phyloP scores from a whole-genome alignment of 2,888 invertebrate genomes.

The Parnassius mnemosyne region DNA sequence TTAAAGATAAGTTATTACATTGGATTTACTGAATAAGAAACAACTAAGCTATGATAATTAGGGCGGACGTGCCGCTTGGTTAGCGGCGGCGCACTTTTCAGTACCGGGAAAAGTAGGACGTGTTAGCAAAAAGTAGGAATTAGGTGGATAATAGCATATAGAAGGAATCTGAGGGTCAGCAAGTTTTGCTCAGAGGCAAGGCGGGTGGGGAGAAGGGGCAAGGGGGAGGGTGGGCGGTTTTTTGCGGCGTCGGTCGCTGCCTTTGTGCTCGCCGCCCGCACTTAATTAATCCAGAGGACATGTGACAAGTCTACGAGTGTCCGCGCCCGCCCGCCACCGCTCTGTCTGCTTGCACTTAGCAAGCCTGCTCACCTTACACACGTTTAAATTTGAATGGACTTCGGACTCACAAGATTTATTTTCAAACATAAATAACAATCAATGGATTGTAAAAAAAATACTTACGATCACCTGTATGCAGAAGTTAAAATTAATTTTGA shows the following conservation, averaged over 20 bases:
- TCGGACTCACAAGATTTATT: too few relatives aligned
- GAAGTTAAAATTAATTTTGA: too few relatives aligned
- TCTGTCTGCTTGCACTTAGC: slow-evolving; percentile 22
- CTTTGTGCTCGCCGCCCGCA: slow-evolving; percentile 17
- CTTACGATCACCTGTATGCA: too few relatives aligned
- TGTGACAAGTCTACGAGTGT: slow-evolving; percentile 1
- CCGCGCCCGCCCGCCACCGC: slow-evolving; percentile 26
- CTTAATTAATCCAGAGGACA: slow-evolving; percentile 24
- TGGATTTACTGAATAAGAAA: background rate
- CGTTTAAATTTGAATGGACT: too few relatives aligned
- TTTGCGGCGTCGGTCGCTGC: slow-evolving; percentile 19
- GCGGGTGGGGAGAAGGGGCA: background rate
- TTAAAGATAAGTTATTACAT: too few relatives aligned
- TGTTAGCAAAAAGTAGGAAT: slow-evolving; percentile 22
- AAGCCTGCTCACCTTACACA: background rate
- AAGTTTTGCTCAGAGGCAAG: background rate
- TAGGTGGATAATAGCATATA: slow-evolving; percentile 23
- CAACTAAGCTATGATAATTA: background rate
- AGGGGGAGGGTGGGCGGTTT: slow-evolving; percentile 10
- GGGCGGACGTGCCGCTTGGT: background rate
- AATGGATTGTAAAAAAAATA: too few relatives aligned
- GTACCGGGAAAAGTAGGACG: slow-evolving; percentile 17
- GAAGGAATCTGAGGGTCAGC: slow-evolving; percentile 14
- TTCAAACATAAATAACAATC: too few relatives aligned
- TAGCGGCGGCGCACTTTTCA: slow-evolving; percentile 6